Evolutionary conservation across 2,888 invertebrate species (phyloP), one percentile per base, ranked within the genome.

Genomic region (Acrocera orbiculus): DNA sequence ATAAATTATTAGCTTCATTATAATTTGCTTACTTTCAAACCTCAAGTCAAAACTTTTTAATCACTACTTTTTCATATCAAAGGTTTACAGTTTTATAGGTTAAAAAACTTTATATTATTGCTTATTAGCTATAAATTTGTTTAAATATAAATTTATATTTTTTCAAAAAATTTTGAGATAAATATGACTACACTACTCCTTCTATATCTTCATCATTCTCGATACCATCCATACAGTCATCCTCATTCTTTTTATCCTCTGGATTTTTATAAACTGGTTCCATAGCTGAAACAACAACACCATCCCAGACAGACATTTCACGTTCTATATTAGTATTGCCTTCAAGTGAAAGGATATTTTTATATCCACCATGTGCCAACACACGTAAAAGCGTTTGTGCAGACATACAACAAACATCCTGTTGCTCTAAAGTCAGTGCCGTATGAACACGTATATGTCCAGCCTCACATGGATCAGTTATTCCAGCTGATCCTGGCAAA

Each of bases 291-390:
- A 96, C 90, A 1, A 93, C 89, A 3, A 95, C 89, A 1, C 92
- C 92, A 50, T 92, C 82, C 90, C 92, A 93, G 13, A 93, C 87
- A 0, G 89, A 87, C 76, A 93, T 89, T 61, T 93, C 90, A 0
- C 79, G 64, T 9, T 63, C 65, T 41, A 68, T 64, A 25, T 62
- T 63, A 1, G 64, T 59, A 44, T 63, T 66, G 5, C 66, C 67
- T 41, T 68, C 69, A 22, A 61, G 35, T 5, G 76, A 93, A 1
- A 93, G 63, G 39, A 95, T 76, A 51, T 87, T 87, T 52, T 86
- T 83, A 59, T 81, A 89, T 0, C 96, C 95, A 3, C 93, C 95
- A 48, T 95, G 87, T 0, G 83, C 73, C 28, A 96, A 67, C 10
- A 96, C 86, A 30, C 96, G 70, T 1, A 95, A 64, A 5, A 96